Evolutionary conservation across 2,888 invertebrate species (phyloP), one percentile per base, ranked within the genome.

Genomic region (Spodoptera picta): DNA sequence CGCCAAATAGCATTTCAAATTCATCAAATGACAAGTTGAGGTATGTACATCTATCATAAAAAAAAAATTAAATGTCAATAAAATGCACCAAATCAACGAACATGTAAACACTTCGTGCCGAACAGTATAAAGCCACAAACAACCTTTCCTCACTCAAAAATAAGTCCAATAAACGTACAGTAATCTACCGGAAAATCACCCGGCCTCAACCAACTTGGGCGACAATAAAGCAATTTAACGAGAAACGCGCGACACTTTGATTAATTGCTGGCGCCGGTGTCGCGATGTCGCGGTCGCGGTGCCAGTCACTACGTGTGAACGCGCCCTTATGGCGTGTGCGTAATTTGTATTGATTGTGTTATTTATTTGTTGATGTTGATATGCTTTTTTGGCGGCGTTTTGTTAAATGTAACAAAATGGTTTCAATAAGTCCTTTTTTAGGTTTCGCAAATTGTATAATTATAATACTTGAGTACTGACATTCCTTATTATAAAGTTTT

Each of bases 221-320:
- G 83, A 84, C 83, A 83, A 80, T 80, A 78, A 80, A 80, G 76
- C 73, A 75, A 80, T 80, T 79, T 78, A 77, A 71, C 65, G 73
- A 78, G 69, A 76, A 75, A 81, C 82, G 77, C 70, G 84, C 82
- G 83, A 86, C 85, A 80, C 70, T 61, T 77, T 87, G 87, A 87
- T 87, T 87, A 87, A 87, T 87, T 84, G 85, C 59, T 51, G 72
- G 76, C 82, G 74, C 65, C 72, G 24, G 66, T 86, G 87, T 86
- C 86, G 87, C 85, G 86, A 87, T 86, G 87, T 87, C 87, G 86
- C 87, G 83, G 79, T 79, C 77, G 77, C 80, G 60, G 57, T 76
- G 68, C 83, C 77, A 78, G 75, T 61, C 79, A 75, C 59, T 14
- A 58, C 86, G 85, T 87, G 87, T 83, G 87, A 87, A 86, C 83